Conservation (phyloP, 1,140 invertebrate genomes). For the Drosophila mayri region DNA sequence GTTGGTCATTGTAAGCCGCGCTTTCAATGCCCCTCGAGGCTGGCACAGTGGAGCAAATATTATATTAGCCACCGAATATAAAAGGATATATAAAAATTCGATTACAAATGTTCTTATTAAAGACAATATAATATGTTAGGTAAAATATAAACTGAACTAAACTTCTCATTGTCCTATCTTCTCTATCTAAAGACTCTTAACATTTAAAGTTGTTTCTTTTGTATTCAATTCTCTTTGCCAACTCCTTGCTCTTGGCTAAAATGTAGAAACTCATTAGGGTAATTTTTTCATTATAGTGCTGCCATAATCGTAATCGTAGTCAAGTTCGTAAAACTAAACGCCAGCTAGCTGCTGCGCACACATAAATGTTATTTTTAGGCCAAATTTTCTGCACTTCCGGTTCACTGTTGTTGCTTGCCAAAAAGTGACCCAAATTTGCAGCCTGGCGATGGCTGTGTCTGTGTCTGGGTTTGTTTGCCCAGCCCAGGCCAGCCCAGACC, state of each 20-base stretch:
- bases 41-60: slow-evolving; percentile 41
- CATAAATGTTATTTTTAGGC: slow-evolving; percentile 49
- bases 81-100: too few species aligned
- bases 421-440: slow-evolving; percentile 79
- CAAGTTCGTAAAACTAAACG: slow-evolving; percentile 41
- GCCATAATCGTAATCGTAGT: slow-evolving; percentile 44
- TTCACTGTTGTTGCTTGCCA: slow-evolving; percentile 59
- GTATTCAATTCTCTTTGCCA: slow-evolving; percentile 11
- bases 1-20: slow-evolving; percentile 44
- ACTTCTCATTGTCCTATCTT: too few species aligned
- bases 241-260: slow-evolving; percentile 35
- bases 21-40: slow-evolving; percentile 41
- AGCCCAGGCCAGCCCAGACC: slow-evolving; percentile 1
- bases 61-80: too few species aligned
- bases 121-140: background rate
- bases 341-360: slow-evolving; percentile 31
- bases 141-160: background rate
- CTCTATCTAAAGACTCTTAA: background rate
- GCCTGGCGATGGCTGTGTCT: slow-evolving; percentile 30
- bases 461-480: slow-evolving; percentile 47
- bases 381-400: slow-evolving; percentile 49
- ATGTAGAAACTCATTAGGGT: slow-evolving; percentile 30
- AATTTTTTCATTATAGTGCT: slow-evolving; percentile 42
- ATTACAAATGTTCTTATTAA: background rate
- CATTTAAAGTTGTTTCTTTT: background rate